Conservation (phyloP, 2,113 vertebrate species). For the Rhodinocichla rosea region DNA sequence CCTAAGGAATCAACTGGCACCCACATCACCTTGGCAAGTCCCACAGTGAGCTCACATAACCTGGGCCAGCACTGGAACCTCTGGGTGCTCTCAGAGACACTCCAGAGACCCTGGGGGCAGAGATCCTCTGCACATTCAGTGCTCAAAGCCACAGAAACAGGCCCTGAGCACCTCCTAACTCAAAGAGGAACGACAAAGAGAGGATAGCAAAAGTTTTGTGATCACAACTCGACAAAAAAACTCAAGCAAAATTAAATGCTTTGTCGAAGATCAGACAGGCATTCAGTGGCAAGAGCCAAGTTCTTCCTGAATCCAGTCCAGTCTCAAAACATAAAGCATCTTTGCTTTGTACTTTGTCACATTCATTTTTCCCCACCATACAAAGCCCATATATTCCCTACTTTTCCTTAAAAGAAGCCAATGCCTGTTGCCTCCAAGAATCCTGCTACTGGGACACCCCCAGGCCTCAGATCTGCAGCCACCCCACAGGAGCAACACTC, state of each 20-base stretch:
- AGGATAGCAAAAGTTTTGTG: background rate
- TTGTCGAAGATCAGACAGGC: background rate
- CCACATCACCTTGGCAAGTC: too few species aligned
- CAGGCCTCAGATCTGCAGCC: background rate
- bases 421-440: too few species aligned
- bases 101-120: background rate
- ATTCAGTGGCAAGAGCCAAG: background rate
- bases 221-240: background rate
- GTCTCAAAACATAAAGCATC: background rate
- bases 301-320: background rate
- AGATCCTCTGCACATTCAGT: too few species aligned
- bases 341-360: background rate
- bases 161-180: background rate
- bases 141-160: background rate
- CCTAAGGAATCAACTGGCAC: background rate
- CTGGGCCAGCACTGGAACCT: background rate
- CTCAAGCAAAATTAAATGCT: background rate
- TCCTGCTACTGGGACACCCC: background rate
- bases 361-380: fast-evolving
- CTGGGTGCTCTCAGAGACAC: background rate
- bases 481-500: fast-evolving
- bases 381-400: fast-evolving
- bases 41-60: fast-evolving
- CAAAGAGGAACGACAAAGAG: fast-evolving
- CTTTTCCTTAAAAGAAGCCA: background rate